Conservation (phyloP, 1,140 invertebrate genomes). For the Pristionchus pacificus region DNA sequence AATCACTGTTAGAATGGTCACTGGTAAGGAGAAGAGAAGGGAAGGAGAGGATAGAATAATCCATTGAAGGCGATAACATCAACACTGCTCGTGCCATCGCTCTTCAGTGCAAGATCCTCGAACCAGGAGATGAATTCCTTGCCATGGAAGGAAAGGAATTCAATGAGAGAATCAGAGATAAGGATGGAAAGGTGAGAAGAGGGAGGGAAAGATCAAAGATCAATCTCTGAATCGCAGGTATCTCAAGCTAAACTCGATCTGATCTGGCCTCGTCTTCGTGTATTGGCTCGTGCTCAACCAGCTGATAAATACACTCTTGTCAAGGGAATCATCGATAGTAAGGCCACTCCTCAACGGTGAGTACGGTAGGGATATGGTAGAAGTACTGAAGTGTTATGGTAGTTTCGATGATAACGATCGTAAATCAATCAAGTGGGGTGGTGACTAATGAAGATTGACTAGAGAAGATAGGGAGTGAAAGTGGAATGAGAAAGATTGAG, state of each 20-base stretch:
- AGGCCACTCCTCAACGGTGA: conserved; percentile 28
- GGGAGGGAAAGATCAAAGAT: conserved; percentile 71
- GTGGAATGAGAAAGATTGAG: too few species aligned
- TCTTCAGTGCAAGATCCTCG: conserved; percentile 88
- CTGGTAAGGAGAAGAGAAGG: conserved; percentile 55
- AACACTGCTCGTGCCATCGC: conserved; percentile 70
- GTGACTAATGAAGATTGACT: too few species aligned
- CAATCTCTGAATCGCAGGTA: conserved; percentile 65
- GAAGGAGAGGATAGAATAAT: conserved; percentile 94
- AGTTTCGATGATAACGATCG: too few species aligned
- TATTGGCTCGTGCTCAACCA: conserved; percentile 45
- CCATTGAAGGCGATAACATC: conserved; percentile 68
- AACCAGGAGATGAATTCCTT: conserved; percentile 54
- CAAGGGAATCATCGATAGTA: conserved; percentile 48
- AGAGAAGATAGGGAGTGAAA: too few species aligned
- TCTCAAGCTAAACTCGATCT: conserved; percentile 37
- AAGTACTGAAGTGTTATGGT: background rate
- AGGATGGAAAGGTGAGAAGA: background rate
- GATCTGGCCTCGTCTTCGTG: conserved; percentile 43
- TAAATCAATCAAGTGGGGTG: too few species aligned
- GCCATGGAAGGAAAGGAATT: conserved; percentile 56
- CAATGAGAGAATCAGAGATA: conserved; percentile 60
- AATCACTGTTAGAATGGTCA: conserved; percentile 98
- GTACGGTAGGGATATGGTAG: background rate
- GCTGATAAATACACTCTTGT: conserved; percentile 49